Base-by-base conservation (phyloP, 2,888 invertebrate genomes). In the Orthosia cruda region DNA sequence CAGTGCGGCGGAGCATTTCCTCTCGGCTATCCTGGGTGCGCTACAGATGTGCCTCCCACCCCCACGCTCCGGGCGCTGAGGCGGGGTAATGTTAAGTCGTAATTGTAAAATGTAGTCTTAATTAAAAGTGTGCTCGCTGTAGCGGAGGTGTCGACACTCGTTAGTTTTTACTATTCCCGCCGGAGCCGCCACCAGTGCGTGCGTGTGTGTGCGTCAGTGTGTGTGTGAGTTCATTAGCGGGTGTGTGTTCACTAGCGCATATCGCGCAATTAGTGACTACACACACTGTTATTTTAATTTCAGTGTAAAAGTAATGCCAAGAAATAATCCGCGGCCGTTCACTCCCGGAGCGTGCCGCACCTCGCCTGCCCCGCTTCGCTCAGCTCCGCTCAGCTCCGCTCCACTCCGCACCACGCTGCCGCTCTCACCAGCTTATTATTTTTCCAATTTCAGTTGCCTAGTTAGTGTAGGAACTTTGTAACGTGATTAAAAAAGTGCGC, bases 401-500 rank as follows among this genome's bases (percentile, higher is more conserved):
- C 32, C 68, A 13, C 40, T 1, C 61, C 59, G 55, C 61, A 5
- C 20, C 61, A 47, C 49, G 4, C 13, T 5, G 23, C 32, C n/a
- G 23, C 50, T 40, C 54, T 54, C 70, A 40, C 13, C 55, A 72
- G 58, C 62, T 71, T 83, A 74, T 74, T 71, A 74, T 83, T 83
- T 80, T 76, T 76, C 40, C 62, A 75, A 71, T 74, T 84, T 73
- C 57, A 84, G 71, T 76, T 71, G 59, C 69, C 67, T 80, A 75
- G 80, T 84, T 83, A 76, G 73, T 74, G 81, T 67, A 54, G 59
- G 54, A 80, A 84, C 68, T 80, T 84, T 74, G 84, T 76, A 83
- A 84, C 66, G 63, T 76, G 63, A 80, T 76, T 76, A 74, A 80
- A 75, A 75, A 76, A 54, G 54, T 55, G n/a, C 47, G 52, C 62